Evolutionary conservation across 2,797 vertebrate species (phyloP), one percentile per base, ranked within the genome.

Genomic region (Perodicticus potto): DNA sequence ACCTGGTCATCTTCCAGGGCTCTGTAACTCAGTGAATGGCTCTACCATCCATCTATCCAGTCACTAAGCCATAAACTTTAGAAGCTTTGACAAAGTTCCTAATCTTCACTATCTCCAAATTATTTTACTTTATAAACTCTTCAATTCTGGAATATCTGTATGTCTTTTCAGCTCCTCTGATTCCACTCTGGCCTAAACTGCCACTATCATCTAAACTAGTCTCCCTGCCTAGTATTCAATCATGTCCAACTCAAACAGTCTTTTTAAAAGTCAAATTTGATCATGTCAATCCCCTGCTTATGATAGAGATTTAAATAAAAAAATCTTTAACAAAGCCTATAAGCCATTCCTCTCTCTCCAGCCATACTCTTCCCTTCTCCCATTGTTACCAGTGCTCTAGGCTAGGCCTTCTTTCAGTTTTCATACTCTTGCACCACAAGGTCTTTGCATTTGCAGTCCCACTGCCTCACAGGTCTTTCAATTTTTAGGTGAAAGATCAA

Each of bases 401-500:
- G n/a, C 37, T 73, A 78, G 61, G 57, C 12, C 37, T 80, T 87
- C 86, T 88, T 77, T 59, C 82, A 87, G 55, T 91, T 85, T 85
- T 22, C 67, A 77, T 72, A 65, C 63, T n/a, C 89, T 86, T 57
- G 43, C 78, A 40, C 55, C 32, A 72, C 8, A 67, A 14, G 23
- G 63, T 34, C 78, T 80, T 63, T 78, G 81, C n/a, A 90, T 32
- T 55, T 83, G 27, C 34, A 73, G 34, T 86, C 5, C 34, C 25
- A 55, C 0, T 90, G 77, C 77, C 59, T 88, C 40, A 82, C 23
- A 90, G 13, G 74, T 74, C 32, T 82, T 95, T 94, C 13, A 55
- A 73, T 89, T 89, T 87, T 89, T 87, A 90, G 57, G 53, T 69
- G n/a, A 97, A 16, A 65, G 29, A 85, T 81, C 61, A 81, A 77